Evolutionary conservation across 2,797 vertebrate genomes (phyloP).

Genomic region (Balearica regulorum): DNA sequence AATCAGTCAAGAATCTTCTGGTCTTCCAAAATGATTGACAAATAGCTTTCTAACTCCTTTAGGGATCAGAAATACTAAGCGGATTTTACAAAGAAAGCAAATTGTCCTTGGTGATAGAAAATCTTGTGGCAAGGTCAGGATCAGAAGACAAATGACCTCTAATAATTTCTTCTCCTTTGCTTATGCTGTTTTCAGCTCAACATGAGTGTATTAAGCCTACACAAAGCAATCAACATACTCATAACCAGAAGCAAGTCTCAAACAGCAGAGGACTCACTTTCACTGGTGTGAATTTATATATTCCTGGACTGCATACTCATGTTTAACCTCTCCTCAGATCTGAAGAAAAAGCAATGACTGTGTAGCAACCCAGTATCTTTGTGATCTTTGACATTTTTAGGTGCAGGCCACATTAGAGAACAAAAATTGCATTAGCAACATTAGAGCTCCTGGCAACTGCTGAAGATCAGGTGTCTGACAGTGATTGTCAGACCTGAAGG

Average conservation of each 20-base stretch:
- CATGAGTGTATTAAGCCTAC: neutral
- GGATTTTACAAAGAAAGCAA: conserved; percentile 30
- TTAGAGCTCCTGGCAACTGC: neutral
- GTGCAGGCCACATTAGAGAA: neutral
- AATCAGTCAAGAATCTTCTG: neutral
- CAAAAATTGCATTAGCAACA: neutral
- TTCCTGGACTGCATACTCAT: neutral
- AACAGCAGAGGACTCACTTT: neutral
- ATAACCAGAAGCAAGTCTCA: neutral
- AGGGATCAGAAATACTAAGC: conserved; percentile 18
- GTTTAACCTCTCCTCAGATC: neutral
- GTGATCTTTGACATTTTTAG: neutral
- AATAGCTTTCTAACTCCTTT: conserved; percentile 12
- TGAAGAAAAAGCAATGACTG: neutral
- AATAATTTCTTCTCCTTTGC: neutral
- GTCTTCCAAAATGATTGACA: conserved; percentile 6
- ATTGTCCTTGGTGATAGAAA: conserved; percentile 8
- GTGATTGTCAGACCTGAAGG: neutral
- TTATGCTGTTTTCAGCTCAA: neutral
- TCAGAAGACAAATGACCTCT: conserved; percentile 30
- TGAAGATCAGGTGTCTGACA: neutral
- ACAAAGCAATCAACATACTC: neutral
- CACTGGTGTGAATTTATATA: neutral
- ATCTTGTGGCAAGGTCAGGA: conserved; percentile 33
- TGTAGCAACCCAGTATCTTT: neutral